Percentiles rank a stretch among this genome's conserved stretches.
phyloP scores from a whole-genome alignment of 2,888 invertebrate species.

The Brassicogethes aeneus region DNA sequence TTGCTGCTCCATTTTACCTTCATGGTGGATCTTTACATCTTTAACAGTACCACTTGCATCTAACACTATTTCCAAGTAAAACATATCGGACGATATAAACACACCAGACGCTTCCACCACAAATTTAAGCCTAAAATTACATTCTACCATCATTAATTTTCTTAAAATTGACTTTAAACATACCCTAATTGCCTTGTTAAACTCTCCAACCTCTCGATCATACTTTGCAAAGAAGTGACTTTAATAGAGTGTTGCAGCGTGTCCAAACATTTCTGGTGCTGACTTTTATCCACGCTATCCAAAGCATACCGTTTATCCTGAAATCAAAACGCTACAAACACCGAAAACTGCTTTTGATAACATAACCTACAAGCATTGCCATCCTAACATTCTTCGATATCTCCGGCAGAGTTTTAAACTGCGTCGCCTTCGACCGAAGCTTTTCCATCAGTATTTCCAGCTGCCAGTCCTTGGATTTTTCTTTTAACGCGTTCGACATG shows the following conservation, averaged over 20 bases:
- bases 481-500: constrained; percentile 31
- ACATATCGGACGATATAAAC: constrained; percentile 94
- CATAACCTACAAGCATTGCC: constrained; percentile 66
- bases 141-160: no score
- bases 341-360: no score
- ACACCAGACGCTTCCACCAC: constrained; percentile 73
- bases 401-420: constrained; percentile 74
- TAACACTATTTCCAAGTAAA: constrained; percentile 84
- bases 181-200: constrained; percentile 81
- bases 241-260: constrained; percentile 89
- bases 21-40: constrained; percentile 88
- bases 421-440: constrained; percentile 72
- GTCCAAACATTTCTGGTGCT: constrained; percentile 84
- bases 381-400: constrained; percentile 82
- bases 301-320: constrained; percentile 85
- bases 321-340: no score
- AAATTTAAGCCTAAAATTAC: constrained; percentile 64
- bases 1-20: constrained; percentile 74
- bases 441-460: constrained; percentile 88
- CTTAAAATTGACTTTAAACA: no score
- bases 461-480: constrained; percentile 66
- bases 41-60: constrained; percentile 76
- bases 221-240: constrained; percentile 82
- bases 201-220: constrained; percentile 87
- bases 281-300: constrained; percentile 75